These are phyloP conservation scores for Callorhinus ursinus DNA, from an alignment of 2,113 vertebrate species.

Conservation along the genomic window DNA sequence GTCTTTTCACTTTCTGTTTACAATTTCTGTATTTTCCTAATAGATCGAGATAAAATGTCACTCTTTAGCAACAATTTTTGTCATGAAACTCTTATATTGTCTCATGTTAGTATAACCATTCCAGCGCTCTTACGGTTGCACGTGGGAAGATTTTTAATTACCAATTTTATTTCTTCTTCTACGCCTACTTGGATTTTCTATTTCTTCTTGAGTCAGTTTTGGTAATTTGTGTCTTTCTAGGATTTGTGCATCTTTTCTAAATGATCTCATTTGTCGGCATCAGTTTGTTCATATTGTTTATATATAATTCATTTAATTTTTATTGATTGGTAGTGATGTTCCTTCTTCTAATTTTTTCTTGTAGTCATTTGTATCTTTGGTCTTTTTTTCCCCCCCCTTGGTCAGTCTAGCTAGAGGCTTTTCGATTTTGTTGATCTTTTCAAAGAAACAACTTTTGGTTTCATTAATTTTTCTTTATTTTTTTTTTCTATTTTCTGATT, in stretches of 20 bases:
- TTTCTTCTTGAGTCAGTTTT: not conserved
- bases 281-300: not conserved
- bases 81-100: not conserved
- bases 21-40: not conserved
- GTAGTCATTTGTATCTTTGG: not conserved
- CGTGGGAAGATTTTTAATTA: not conserved
- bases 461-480: not conserved
- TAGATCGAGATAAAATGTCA: not conserved
- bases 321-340: not conserved
- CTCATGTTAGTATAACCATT: not conserved
- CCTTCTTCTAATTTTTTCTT: not conserved
- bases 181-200: not conserved
- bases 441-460: not conserved
- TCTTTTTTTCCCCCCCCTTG: not conserved
- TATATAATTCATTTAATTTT: not conserved
- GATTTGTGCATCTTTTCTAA: not conserved
- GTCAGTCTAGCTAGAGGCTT: not conserved
- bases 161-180: not conserved
- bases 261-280: not conserved
- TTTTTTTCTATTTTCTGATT: not conserved
- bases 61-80: not conserved
- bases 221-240: not conserved
- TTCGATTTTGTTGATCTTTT: not conserved
- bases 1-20: constrained; percentile 4
- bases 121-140: not conserved